Evolutionary conservation across 1,140 invertebrate species (phyloP), one percentile per base, ranked within the genome.

Genomic region (Trichonephila clavata): DNA sequence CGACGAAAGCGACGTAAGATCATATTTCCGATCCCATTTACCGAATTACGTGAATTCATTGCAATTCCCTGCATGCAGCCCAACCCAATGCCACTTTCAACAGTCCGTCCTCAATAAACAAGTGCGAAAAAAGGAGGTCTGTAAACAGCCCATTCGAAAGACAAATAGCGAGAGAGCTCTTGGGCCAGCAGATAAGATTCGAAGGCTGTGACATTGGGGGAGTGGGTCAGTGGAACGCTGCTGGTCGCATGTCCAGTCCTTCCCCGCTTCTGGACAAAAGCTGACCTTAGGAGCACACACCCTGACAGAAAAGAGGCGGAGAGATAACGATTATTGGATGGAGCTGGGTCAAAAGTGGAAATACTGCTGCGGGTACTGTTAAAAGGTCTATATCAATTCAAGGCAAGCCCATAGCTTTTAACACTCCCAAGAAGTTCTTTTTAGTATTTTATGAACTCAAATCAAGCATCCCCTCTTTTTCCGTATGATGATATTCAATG

Each of bases 171-270:
- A 18, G 16, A 18, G 71, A 39, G 61, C 61, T 63, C 61, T 21
- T 13, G 16, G 16, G 61, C 61, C 61, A 21, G 61, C 61, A 77
- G 71, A 77, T 77, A 77, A 77, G 27, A 27, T 39, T 77, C 81
- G 81, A 84, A 84, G 81, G 81, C 81, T 84, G 81, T 27, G 81
- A 84, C 81, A 84, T 84, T 84, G 81, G 43, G 57, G 43, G 81
- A 84, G 50, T 84, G 86, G 60, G 86, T 90, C 92, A 80, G 61
- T 80, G 61, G 91, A 27, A 39, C 90, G 92, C 80, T 32, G 92
- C 59, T 43, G 94, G 50, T 71, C 71, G 50, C 94, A 90, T 43
- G 50, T 60, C 43, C 81, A 59, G 59, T 21, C 80, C 24, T 57
- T 68, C 89, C 27, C 68, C 24, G 57, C 89, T 94, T 89, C 94